These are phyloP conservation scores for Parnassius smintheus DNA, from an alignment of 2,888 invertebrate species.

Conservation along the genomic window DNA sequence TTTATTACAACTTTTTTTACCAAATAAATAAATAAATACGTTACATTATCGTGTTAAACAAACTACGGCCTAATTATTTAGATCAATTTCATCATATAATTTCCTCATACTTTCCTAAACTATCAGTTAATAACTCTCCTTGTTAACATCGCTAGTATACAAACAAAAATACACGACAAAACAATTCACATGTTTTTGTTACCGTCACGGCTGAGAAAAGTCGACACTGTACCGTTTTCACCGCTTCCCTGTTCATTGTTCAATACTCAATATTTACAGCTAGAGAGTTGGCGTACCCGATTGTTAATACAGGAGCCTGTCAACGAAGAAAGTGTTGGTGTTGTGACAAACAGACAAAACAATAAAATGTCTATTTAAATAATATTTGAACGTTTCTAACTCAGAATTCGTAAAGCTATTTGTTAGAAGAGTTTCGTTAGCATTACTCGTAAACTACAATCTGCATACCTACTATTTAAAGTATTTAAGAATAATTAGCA, in stretches of 20 bases:
- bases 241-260: conserved; percentile 27
- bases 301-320: neutral
- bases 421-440: neutral
- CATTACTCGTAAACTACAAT: neutral
- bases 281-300: conserved; percentile 23
- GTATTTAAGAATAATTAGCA: too few relatives aligned
- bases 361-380: neutral
- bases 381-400: neutral
- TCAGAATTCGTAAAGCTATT: neutral
- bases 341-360: neutral
- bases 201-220: conserved; percentile 13
- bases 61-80: too few relatives aligned
- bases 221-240: conserved; percentile 13
- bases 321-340: conserved; percentile 2
- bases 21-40: too few relatives aligned
- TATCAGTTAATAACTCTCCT: neutral
- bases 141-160: neutral
- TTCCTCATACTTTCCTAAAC: neutral
- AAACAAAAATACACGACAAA: neutral
- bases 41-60: too few relatives aligned
- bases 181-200: conserved; percentile 22
- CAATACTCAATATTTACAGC: conserved; percentile 30
- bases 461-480: too few relatives aligned
- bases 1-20: too few relatives aligned
- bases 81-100: too few relatives aligned